Percentiles rank a stretch among this genome's conserved stretches.
Conservation (phyloP, 2,888 invertebrate genomes). For the Nymphalis c-album region DNA sequence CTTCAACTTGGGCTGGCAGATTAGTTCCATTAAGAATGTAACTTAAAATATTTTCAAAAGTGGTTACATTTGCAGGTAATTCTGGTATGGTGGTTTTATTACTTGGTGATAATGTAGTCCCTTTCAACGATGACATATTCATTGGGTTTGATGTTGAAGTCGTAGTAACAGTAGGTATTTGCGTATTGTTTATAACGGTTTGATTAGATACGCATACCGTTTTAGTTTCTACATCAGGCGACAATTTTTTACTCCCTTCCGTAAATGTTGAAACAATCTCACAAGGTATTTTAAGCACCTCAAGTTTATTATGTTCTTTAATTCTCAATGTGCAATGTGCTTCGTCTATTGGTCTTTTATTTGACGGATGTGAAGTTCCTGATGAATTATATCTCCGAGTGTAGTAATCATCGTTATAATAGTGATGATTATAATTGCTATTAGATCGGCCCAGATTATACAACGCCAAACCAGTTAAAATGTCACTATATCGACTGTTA, state of each 20-base stretch:
- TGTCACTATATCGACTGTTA: constrained; percentile 63
- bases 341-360: constrained; percentile 48
- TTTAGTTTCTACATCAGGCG: constrained; percentile 46
- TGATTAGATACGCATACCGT: constrained; percentile 60
- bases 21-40: constrained; percentile 4
- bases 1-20: neutral
- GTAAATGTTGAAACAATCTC: constrained; percentile 75
- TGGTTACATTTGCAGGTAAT: neutral
- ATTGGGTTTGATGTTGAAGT: neutral
- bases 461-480: constrained; percentile 67
- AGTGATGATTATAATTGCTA: constrained; percentile 58
- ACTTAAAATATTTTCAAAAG: neutral
- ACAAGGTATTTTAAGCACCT: constrained; percentile 67
- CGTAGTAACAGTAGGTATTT: constrained; percentile 14
- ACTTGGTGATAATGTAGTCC: neutral
- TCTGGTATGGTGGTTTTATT: constrained; percentile 2
- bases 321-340: constrained; percentile 64
- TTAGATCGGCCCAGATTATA: constrained; percentile 72
- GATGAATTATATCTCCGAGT: constrained; percentile 51
- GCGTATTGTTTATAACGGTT: constrained; percentile 48
- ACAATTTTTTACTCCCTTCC: constrained; percentile 49
- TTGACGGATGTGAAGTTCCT: constrained; percentile 38
- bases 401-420: constrained; percentile 72
- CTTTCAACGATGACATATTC: neutral
- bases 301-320: constrained; percentile 55